Evolutionary conservation across 2,113 vertebrate genomes (phyloP), one percentile per base, ranked within the genome.

Genomic region (Macquaria australasica): DNA sequence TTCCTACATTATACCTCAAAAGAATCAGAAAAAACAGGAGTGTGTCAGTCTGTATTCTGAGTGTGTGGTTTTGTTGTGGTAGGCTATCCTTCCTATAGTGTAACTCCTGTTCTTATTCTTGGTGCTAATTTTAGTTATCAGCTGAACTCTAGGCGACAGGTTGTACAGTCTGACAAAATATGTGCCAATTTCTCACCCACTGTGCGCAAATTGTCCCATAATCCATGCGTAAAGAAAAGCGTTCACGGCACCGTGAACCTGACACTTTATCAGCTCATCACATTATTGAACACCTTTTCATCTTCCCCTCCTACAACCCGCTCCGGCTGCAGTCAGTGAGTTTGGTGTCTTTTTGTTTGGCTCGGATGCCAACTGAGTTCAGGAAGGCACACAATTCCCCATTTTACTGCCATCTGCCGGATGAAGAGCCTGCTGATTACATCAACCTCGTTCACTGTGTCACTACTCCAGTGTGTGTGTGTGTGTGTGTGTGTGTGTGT

Each of bases 401-500:
- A 90, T 92, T 93, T 93, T 93, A 94, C 89, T 89, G 95, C 95
- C 95, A 95, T 94, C 96, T 96, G 94, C 94, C 92, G 95, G 95
- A 92, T 93, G 91, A 84, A 87, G 85, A 89, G 83, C 84, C 68
- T n/a, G 74, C 86, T 81, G 93, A 91, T 95, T 94, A 95, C 94
- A 93, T 94, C 94, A 96, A 95, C 81, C 87, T 60, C 84, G 75
- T 88, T 89, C 87, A 92, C 88, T 90, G 90, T 93, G 89, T 92
- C 91, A 92, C 92, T 91, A 82, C 89, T 77, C 74, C 75, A 67
- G 50, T 21, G 21, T 72, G 78, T 45, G 78, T 45, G 63, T 74
- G 73, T 50, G 85, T 55, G 78, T 18, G 83, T 31, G 28, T 31
- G 28, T 50, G 70, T 1, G 79, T 64, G 85, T 55, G 78, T 18